Conservation (phyloP, 1,140 invertebrate genomes). For the Solenopsis invicta region DNA sequence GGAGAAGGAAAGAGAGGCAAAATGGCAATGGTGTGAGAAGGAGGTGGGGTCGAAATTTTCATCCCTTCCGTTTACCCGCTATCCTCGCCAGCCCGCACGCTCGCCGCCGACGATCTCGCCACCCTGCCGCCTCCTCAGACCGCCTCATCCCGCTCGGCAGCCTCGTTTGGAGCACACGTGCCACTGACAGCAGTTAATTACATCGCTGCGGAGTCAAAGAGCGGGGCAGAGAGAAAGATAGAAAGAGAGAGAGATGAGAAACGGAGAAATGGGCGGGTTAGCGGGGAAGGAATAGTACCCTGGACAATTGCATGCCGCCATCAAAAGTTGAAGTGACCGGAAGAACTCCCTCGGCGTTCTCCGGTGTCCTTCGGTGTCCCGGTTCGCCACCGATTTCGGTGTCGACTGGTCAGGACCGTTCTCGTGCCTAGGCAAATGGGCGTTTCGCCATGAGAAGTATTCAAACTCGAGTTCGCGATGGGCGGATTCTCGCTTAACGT, state of each 20-base stretch:
- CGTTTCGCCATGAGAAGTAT: constrained; percentile 1
- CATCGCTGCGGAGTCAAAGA: constrained; percentile 64
- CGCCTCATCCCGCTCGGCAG: constrained; percentile 46
- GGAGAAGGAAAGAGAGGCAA: background rate
- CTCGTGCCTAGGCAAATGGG: constrained; percentile 21
- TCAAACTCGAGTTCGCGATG: constrained; percentile 35
- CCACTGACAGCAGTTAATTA: constrained; percentile 78
- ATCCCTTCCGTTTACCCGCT: background rate
- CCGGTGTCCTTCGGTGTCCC: background rate
- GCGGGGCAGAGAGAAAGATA: constrained; percentile 23
- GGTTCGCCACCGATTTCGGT: constrained; percentile 41
- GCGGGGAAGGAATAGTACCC: constrained; percentile 43
- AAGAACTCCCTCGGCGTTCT: constrained; percentile 31
- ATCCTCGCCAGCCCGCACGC: constrained; percentile 2
- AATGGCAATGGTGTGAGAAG: constrained; percentile 61
- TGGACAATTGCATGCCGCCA: constrained; percentile 56
- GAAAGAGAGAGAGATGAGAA: constrained; percentile 14
- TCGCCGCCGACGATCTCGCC: constrained; percentile 38
- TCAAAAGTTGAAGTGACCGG: constrained; percentile 65
- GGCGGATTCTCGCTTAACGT: background rate
- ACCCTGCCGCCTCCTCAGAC: constrained; percentile 38
- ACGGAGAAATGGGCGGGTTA: constrained; percentile 31
- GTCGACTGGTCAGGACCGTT: background rate
- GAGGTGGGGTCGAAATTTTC: constrained; percentile 54
- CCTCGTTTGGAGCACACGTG: constrained; percentile 67